Evolutionary conservation across 2,888 invertebrate species (phyloP).

Genomic region (Tanytarsus gracilentus): DNA sequence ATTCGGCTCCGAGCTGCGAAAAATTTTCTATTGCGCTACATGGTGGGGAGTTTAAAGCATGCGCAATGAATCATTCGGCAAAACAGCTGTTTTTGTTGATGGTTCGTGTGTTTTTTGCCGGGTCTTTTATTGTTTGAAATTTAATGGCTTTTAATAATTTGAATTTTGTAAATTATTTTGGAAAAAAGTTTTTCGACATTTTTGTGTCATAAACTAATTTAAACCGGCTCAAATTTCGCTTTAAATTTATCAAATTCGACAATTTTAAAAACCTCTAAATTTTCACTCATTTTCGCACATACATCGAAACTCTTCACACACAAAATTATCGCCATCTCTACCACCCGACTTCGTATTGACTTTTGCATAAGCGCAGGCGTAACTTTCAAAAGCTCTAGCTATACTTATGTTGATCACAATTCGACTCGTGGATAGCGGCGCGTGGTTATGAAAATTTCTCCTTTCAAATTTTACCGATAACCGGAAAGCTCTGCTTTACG

Average conservation of each 20-base stretch:
- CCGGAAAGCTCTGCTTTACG: background rate
- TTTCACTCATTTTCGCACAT: slow-evolving; percentile 1
- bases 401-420: background rate
- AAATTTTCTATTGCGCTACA: background rate
- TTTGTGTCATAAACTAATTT: background rate
- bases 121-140: background rate
- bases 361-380: slow-evolving; percentile 24
- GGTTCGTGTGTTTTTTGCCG: background rate
- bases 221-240: background rate
- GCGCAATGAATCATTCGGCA: background rate
- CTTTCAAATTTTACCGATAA: background rate
- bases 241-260: background rate
- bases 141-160: background rate
- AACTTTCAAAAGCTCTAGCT: background rate
- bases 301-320: background rate
- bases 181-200: slow-evolving; percentile 2
- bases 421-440: slow-evolving; percentile 1
- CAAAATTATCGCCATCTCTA: background rate
- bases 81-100: slow-evolving; percentile 23
- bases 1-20: slow-evolving; percentile 11
- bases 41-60: slow-evolving; percentile 19
- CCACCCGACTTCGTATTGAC: slow-evolving; percentile 27
- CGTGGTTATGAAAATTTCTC: background rate
- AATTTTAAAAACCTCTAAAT: background rate
- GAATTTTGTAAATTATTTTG: background rate